These are phyloP conservation scores for Petrocephalus microphthalmus DNA, from an alignment of 2,113 vertebrate genomes.

Conservation along the genomic window DNA sequence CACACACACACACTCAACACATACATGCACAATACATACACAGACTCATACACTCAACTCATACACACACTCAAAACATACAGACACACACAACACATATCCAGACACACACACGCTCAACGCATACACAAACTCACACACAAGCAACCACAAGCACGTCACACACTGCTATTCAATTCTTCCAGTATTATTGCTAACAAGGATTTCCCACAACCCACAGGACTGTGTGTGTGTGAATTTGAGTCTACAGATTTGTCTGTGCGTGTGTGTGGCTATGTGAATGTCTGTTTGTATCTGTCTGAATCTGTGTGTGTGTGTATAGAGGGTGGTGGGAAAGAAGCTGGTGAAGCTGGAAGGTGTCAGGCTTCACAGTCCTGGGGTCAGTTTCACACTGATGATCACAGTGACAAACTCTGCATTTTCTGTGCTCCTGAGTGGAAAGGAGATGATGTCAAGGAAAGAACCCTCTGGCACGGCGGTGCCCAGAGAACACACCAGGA, in stretches of 20 bases:
- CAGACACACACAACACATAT: not conserved
- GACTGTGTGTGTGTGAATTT: constrained; percentile 21
- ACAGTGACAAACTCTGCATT: constrained; percentile 63
- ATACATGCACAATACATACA: not conserved
- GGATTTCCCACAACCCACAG: constrained; percentile 4
- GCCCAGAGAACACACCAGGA: not conserved
- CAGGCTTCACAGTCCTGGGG: constrained; percentile 59
- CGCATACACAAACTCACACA: not conserved
- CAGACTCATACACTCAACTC: too few relatives aligned
- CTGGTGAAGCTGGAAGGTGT: constrained; percentile 28
- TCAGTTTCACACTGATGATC: constrained; percentile 57
- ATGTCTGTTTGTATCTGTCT: constrained; percentile 19
- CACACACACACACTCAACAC: not conserved
- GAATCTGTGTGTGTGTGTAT: constrained; percentile 23
- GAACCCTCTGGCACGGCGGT: not conserved
- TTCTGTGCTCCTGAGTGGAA: constrained; percentile 31
- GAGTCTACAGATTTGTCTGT: constrained; percentile 34
- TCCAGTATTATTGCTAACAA: constrained; percentile 17
- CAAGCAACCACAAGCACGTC: not conserved
- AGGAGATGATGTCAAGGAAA: constrained; percentile 17
- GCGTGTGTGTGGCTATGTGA: constrained; percentile 9
- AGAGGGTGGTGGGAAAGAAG: constrained; percentile 18
- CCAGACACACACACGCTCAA: not conserved
- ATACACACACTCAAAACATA: not conserved
- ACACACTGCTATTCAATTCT: constrained; percentile 24